These are phyloP conservation scores for Sylvilagus floridanus DNA, from an alignment of 2,797 vertebrate species.

Conservation along the genomic window DNA sequence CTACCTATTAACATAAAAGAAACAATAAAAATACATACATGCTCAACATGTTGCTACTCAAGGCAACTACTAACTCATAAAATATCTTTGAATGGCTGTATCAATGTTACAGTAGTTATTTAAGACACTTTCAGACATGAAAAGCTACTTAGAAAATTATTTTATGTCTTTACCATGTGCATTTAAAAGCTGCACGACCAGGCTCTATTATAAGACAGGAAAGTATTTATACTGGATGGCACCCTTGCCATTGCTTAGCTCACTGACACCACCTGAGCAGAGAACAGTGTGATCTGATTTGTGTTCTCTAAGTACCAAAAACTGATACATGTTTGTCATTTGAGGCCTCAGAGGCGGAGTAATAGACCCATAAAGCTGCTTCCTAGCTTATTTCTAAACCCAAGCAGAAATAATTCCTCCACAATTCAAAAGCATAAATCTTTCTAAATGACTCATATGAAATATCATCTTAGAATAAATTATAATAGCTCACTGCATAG, in stretches of 20 bases:
- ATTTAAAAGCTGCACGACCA: constrained; percentile 43
- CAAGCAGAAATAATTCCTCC: constrained; percentile 57
- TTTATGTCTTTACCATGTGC: constrained; percentile 32
- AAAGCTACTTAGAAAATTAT: constrained; percentile 33
- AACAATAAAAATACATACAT: background rate
- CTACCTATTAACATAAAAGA: constrained; percentile 1
- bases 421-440: constrained; percentile 54
- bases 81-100: constrained; percentile 18
- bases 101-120: background rate
- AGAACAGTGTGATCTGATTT: background rate
- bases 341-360: constrained; percentile 27
- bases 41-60: constrained; percentile 12
- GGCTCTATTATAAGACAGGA: constrained; percentile 15
- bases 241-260: background rate
- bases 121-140: background rate
- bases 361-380: constrained; percentile 47
- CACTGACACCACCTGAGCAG: background rate
- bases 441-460: constrained; percentile 61
- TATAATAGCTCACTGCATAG: background rate
- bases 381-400: constrained; percentile 47
- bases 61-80: constrained; percentile 52
- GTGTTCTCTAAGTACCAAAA: background rate
- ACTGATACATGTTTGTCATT: constrained; percentile 31
- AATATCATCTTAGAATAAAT: constrained; percentile 56
- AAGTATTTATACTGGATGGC: constrained; percentile 1